Evolutionary conservation across 2,888 invertebrate species (phyloP).

Genomic region (Gryllus longicercus): DNA sequence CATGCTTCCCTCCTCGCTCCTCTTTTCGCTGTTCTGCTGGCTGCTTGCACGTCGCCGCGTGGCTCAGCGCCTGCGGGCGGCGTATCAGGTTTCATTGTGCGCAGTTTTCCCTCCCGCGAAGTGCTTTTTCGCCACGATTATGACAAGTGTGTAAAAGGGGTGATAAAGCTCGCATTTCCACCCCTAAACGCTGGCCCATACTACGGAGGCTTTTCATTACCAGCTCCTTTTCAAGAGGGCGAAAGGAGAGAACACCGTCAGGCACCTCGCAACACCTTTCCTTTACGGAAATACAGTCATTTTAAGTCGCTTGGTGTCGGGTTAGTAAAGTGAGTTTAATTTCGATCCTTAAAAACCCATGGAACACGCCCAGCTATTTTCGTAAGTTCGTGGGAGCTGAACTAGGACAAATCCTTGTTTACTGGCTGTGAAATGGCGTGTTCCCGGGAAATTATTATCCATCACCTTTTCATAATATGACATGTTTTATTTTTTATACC

Average conservation of each 20-base stretch:
- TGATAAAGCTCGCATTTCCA: constrained; percentile 5
- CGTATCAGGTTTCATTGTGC: neutral
- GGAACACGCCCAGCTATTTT: too few relatives aligned
- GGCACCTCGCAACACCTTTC: neutral
- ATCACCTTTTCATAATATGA: too few relatives aligned
- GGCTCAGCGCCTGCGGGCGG: too few relatives aligned
- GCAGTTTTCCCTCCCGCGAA: constrained; percentile 11
- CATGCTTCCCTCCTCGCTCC: neutral
- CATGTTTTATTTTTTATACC: too few relatives aligned
- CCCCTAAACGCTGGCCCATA: neutral
- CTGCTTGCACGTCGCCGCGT: too few relatives aligned
- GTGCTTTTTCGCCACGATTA: constrained; percentile 2
- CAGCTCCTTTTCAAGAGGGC: neutral
- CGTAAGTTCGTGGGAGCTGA: too few relatives aligned
- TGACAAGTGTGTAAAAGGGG: constrained; percentile 17
- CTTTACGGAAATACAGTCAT: neutral
- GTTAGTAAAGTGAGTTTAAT: too few relatives aligned
- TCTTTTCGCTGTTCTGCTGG: neutral
- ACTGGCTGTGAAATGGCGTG: too few relatives aligned
- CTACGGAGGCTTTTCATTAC: constrained; percentile 4
- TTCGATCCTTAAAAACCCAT: too few relatives aligned
- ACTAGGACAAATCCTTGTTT: too few relatives aligned
- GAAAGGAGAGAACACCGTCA: neutral
- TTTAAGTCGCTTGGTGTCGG: too few relatives aligned
- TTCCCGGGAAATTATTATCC: too few relatives aligned